Percentiles rank a stretch among this genome's conserved stretches.
Conservation (phyloP, 2,797 vertebrate species). For the Rhinella marina region DNA sequence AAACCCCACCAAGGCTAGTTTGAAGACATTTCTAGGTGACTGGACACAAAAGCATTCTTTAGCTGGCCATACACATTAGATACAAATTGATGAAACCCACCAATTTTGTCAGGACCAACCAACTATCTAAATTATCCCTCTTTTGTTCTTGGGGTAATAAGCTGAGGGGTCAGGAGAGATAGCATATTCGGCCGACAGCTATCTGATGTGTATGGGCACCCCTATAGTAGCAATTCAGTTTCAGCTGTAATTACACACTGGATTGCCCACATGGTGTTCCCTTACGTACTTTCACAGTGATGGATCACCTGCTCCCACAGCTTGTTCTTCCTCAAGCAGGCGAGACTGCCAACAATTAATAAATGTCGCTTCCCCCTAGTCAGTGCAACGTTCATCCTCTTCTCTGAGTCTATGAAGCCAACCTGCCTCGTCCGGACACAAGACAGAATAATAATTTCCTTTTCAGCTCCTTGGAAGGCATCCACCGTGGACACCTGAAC, state of each 20-base stretch:
- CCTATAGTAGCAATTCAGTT: background rate
- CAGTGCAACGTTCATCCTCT: constrained; percentile 76
- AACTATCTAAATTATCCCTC: no score
- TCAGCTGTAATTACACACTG: background rate
- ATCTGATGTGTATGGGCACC: no score
- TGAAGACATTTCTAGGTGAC: background rate
- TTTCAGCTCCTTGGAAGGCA: constrained; percentile 81
- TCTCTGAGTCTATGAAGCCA: constrained; percentile 79
- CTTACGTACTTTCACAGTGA: constrained; percentile 76
- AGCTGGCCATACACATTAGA: no score
- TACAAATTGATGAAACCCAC: no score
- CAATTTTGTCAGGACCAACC: no score
- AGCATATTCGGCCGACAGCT: no score
- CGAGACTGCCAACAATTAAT: constrained; percentile 75
- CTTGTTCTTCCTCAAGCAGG: constrained; percentile 74
- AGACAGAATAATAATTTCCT: constrained; percentile 77
- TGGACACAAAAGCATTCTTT: no score
- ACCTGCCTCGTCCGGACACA: constrained; percentile 77
- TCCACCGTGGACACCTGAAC: constrained; percentile 81
- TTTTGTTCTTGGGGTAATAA: background rate
- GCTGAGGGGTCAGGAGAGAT: background rate
- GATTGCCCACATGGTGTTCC: background rate
- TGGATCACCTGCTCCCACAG: constrained; percentile 77
- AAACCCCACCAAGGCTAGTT: background rate
- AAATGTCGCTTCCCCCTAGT: constrained; percentile 78